Percentiles rank a stretch among this genome's conserved stretches.
Evolutionary conservation across 2,797 vertebrate species (phyloP).

Genomic region (Xerus rutilus): DNA sequence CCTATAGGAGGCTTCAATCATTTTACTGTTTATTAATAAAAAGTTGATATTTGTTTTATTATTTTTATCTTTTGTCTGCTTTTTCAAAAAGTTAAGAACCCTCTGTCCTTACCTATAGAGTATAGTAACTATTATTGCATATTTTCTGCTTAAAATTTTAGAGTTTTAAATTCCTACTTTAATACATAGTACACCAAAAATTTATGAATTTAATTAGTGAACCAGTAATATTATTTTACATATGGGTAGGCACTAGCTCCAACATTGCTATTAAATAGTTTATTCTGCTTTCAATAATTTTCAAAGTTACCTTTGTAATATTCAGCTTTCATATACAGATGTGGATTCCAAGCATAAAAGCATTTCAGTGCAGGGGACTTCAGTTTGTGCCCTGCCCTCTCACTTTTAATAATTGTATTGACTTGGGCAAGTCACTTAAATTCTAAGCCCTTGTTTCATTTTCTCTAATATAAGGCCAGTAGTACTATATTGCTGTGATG

Average conservation of each 20-base stretch:
- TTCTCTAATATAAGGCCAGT: neutral
- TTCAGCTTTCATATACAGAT: neutral
- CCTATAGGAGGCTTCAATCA: neutral
- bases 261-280: neutral
- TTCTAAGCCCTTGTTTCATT: neutral
- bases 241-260: neutral
- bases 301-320: neutral
- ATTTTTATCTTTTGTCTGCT: neutral
- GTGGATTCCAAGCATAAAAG: neutral
- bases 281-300: neutral
- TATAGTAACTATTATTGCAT: neutral
- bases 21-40: neutral
- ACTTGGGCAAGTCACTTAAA: neutral
- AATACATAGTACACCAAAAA: neutral
- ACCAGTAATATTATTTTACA: neutral
- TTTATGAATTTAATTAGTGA: neutral
- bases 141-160: neutral
- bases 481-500: neutral
- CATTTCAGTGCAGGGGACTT: neutral
- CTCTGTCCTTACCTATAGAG: neutral
- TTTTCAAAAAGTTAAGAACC: neutral
- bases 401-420: neutral
- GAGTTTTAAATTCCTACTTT: neutral
- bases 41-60: neutral
- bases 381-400: neutral